Percentiles rank a stretch among this genome's conserved stretches.
Conservation (phyloP, 2,797 vertebrate genomes). For the Phyllotis vaccarum region DNA sequence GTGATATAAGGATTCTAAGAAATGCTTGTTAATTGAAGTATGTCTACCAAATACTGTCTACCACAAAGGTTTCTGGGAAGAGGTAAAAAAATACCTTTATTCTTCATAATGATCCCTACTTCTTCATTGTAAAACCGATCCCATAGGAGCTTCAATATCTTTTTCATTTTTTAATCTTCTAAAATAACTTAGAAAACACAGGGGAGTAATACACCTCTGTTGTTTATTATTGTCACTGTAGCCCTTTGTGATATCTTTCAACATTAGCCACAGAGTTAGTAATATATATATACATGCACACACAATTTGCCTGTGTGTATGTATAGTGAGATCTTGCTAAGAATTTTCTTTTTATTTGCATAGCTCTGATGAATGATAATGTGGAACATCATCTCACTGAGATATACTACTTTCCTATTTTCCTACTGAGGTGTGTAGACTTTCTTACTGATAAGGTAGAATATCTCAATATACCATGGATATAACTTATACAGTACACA, state of each 20-base stretch:
- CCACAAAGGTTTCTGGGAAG: neutral
- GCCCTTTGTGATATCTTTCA: neutral
- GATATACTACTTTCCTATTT: neutral
- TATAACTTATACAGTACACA: neutral
- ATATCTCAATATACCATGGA: neutral
- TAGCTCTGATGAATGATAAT: neutral
- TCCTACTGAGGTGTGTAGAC: neutral
- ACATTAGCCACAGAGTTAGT: neutral
- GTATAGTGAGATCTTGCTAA: neutral
- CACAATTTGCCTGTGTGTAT: too few species aligned
- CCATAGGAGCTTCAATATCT: neutral
- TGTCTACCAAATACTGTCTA: neutral
- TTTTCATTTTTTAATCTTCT: constrained; percentile 10
- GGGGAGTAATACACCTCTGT: neutral
- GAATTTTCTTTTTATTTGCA: neutral
- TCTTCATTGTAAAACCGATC: neutral
- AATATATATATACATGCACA: too few species aligned
- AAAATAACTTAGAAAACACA: neutral
- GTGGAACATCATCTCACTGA: neutral
- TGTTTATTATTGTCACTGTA: neutral
- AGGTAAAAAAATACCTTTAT: neutral
- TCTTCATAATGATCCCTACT: neutral
- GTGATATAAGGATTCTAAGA: constrained; percentile 31
- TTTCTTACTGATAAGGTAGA: constrained; percentile 10
- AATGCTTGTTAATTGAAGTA: neutral